Evolutionary conservation across 2,797 vertebrate genomes (phyloP).

Genomic region (Sitta carolinensis): DNA sequence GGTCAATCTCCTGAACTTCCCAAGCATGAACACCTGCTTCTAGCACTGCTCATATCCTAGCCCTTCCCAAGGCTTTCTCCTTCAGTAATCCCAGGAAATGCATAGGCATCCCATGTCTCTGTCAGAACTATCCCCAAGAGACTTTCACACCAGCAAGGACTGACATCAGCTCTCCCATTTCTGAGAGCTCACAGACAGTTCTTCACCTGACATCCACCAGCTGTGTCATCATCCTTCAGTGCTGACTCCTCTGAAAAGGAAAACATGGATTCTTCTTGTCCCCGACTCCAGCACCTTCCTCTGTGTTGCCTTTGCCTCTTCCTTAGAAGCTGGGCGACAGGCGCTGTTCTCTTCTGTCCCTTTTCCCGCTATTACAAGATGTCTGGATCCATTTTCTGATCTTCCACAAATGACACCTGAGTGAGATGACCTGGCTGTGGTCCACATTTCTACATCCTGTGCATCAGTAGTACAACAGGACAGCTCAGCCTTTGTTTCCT

Average conservation of each 20-base stretch:
- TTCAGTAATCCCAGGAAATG: slow-evolving; percentile 20
- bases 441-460: background rate
- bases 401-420: background rate
- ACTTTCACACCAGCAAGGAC: background rate
- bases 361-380: background rate
- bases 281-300: background rate
- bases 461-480: background rate
- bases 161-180: background rate
- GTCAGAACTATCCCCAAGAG: background rate
- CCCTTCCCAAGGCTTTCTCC: background rate
- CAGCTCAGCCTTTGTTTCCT: background rate
- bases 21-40: slow-evolving; percentile 43
- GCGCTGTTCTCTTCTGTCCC: background rate
- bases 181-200: background rate
- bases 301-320: background rate
- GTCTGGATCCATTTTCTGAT: background rate
- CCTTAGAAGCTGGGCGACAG: background rate
- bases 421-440: background rate
- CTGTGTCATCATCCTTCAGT: background rate
- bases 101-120: background rate
- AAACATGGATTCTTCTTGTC: rapidly evolving
- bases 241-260: background rate
- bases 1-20: slow-evolving; percentile 24
- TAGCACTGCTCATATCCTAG: background rate
- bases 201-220: background rate